Conservation (phyloP, 2,113 vertebrate species). For the Mastomys natalensis region DNA sequence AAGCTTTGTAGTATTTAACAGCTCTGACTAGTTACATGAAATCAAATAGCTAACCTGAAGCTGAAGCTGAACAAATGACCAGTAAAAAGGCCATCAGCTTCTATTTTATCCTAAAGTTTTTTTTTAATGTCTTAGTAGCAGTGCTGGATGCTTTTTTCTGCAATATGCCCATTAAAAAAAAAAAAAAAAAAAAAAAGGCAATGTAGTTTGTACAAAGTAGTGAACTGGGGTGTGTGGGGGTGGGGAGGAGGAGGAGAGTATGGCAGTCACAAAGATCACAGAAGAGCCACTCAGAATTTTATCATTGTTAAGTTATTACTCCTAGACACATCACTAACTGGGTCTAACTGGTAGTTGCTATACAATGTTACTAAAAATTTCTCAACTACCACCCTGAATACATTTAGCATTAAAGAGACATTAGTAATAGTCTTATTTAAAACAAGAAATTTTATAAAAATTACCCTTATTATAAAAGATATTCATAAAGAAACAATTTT, state of each 20-base stretch:
- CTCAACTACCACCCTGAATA: neutral
- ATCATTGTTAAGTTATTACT: neutral
- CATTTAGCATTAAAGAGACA: constrained; percentile 25
- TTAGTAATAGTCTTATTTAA: neutral
- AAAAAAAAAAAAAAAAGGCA: constrained; percentile 40
- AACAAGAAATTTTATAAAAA: neutral
- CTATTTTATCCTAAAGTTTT: neutral
- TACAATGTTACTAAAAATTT: neutral
- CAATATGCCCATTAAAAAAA: neutral
- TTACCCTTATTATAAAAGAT: neutral
- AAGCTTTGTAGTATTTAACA: constrained; percentile 49
- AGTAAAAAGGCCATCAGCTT: constrained; percentile 17
- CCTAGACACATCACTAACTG: constrained; percentile 5
- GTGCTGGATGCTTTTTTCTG: constrained; percentile 49
- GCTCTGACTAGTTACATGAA: constrained; percentile 26
- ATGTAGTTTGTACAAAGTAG: neutral
- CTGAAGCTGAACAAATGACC: constrained; percentile 32
- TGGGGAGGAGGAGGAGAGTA: neutral
- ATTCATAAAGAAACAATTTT: constrained; percentile 41
- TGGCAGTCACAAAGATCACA: constrained; percentile 11
- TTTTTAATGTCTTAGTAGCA: constrained; percentile 57
- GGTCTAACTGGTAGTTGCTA: neutral
- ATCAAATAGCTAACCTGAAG: neutral
- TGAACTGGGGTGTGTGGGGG: neutral
- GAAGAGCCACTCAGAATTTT: constrained; percentile 37